phyloP scores from a whole-genome alignment of 2,113 vertebrate species.

The Macrotus californicus region DNA sequence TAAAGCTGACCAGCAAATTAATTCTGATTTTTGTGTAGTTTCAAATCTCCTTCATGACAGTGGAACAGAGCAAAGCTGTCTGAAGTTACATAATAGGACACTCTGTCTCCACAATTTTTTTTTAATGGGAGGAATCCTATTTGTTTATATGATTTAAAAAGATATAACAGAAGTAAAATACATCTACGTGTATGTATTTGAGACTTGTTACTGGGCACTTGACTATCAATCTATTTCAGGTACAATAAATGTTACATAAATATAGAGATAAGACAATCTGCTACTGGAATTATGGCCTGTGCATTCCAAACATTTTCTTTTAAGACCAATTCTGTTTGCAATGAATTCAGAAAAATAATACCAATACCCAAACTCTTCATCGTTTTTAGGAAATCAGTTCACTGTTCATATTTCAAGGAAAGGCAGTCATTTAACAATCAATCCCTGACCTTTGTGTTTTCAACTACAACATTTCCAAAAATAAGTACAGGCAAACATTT shows the following conservation, averaged over 20 bases:
- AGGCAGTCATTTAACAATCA: slow-evolving; percentile 47
- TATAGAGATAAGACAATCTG: slow-evolving; percentile 28
- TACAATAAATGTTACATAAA: slow-evolving; percentile 53
- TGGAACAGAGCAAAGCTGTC: slow-evolving; percentile 18
- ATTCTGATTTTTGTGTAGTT: slow-evolving; percentile 29
- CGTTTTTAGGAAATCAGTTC: slow-evolving; percentile 34
- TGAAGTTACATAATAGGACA: slow-evolving; percentile 44
- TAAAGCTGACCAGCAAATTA: slow-evolving; percentile 11
- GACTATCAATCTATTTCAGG: background rate
- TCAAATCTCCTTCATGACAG: slow-evolving; percentile 29
- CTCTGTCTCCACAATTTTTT: background rate
- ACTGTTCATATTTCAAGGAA: slow-evolving; percentile 41
- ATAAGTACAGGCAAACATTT: background rate
- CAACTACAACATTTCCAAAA: slow-evolving; percentile 4
- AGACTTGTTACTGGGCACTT: background rate
- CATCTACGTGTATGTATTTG: background rate
- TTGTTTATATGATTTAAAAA: background rate
- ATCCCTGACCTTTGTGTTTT: slow-evolving; percentile 15
- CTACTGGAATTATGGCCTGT: slow-evolving; percentile 58
- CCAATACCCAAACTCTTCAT: slow-evolving; percentile 56
- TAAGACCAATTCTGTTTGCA: slow-evolving; percentile 24
- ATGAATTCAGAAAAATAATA: slow-evolving; percentile 49
- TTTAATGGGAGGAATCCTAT: slow-evolving; percentile 14
- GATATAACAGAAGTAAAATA: background rate
- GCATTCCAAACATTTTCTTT: slow-evolving; percentile 61